Base-by-base conservation (phyloP, 2,888 invertebrate species). In the Tipula lateralis region DNA sequence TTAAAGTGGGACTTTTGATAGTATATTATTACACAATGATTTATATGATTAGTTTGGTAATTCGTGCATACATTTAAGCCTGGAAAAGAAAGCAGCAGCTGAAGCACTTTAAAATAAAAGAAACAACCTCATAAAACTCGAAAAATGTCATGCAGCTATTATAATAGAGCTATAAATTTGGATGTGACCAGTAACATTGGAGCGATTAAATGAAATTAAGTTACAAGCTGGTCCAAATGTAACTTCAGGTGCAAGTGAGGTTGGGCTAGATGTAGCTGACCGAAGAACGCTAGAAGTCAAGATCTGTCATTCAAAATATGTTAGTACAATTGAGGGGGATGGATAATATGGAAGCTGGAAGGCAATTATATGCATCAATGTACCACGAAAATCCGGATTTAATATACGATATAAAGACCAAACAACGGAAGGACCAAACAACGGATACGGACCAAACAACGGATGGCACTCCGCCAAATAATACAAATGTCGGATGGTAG, bases 51-150 rank as follows among this genome's bases (percentile, higher is more conserved):
- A 91, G 86, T 92, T 91, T 86, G 90, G 91, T 86, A 88, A 89
- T n/a, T 86, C 89, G 1, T 88, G 89, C 7, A 87, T 90, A 84
- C 88, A 89, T 85, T 90, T 91, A 44, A 91, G 91, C 85, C 91
- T 91, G 4, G 91, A 93, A 86, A 91, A 91, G 5, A 92, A 93
- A 87, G 91, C 91, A 1, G 92, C 94, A 88, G 98, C 97, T 4
- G 98, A 98, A 89, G 91, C 91, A 32, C 92, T 96, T 50, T 99
- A 99, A 90, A 96, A 95, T 88, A 94, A 95, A 88, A 98, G 98
- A 86, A 96, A 96, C 90, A 92, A 93, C 83, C 91, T 95, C n/a
- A 97, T 99, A 97, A 97, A 96, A 89, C 92, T 92, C 36, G 94
- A 95, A 85, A 94, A 95, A 87, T 94, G 93, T 88, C 91, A 92